Evolutionary conservation across 2,113 vertebrate species (phyloP).

Genomic region (Pseudorectes ferrugineus): DNA sequence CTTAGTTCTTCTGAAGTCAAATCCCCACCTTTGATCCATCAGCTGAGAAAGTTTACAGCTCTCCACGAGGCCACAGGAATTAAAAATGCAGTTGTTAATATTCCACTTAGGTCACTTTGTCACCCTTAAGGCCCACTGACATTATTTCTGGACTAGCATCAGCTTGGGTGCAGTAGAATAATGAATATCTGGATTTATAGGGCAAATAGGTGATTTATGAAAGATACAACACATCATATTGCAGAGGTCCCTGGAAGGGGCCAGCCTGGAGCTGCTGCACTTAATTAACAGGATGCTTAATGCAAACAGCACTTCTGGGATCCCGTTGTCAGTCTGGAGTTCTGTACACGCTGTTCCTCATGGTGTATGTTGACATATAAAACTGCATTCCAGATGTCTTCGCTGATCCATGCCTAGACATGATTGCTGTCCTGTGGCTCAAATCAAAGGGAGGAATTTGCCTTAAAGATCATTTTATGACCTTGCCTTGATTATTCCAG

Average conservation of each 20-base stretch:
- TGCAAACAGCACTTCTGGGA: background rate
- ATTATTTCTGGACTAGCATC: background rate
- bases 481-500: background rate
- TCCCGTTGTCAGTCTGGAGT: background rate
- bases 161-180: background rate
- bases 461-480: background rate
- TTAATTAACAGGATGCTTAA: background rate
- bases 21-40: background rate
- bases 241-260: background rate
- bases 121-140: background rate
- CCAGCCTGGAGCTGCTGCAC: background rate
- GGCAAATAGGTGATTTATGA: background rate
- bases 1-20: background rate
- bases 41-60: background rate
- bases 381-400: constrained; percentile 23
- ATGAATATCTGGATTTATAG: background rate
- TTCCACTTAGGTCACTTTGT: background rate
- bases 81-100: background rate
- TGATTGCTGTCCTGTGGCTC: background rate
- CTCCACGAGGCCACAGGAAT: background rate
- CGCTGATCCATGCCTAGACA: background rate
- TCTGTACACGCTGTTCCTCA: background rate
- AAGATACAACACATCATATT: background rate
- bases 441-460: constrained; percentile 19
- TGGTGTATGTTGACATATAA: background rate